Evolutionary conservation across 1,140 invertebrate species (phyloP), one percentile per base, ranked within the genome.

Genomic region (Drosophila pseudoananassae): DNA sequence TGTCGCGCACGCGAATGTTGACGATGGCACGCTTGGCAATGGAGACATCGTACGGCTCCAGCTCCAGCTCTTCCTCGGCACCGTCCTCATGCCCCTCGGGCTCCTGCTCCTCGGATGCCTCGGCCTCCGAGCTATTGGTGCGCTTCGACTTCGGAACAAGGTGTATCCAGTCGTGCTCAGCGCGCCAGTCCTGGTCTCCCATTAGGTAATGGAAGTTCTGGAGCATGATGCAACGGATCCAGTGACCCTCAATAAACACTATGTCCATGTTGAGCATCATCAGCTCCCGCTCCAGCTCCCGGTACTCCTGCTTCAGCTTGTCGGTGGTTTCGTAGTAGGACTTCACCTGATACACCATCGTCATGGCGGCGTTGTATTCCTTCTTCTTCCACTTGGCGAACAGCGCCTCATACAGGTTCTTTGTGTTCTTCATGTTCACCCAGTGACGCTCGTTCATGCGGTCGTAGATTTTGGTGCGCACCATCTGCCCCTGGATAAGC

Each of bases 121-220:
- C 52, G 8, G 25, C 14, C 0, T 77, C 20, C 8, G 55, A 8
- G 25, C 58, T 50, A 15, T 1, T 5, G 3, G 2, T 29, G 4
- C 49, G 59, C 23, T 46, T 59, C 1, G 36, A 36, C 9, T 60
- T 52, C 0, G 65, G 49, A 4, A 91, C 55, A 40, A 72, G 51
- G 46, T 92, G 91, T 12, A 92, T 92, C 91, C 91, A 92, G 50
- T 92, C 91, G 50, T 91, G 12, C 55, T 90, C 76, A 0, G 70
- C 25, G 0, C 91, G 83, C 91, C 91, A 92, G 6, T 91, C 91
- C 50, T 83, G 68, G 20, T 92, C 91, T 0, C 75, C 91, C 20
- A 92, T 59, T 1, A 92, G 46, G 47, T 92, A 92, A 2, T 91
- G 90, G 25, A 92, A 92, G 46, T 92, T 92, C 61, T 92, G 91